A percentile compares a stretch with the other conserved stretches of the same genome.
phyloP scores from a whole-genome alignment of 2,797 vertebrate species.

The Sebastes alutus region DNA sequence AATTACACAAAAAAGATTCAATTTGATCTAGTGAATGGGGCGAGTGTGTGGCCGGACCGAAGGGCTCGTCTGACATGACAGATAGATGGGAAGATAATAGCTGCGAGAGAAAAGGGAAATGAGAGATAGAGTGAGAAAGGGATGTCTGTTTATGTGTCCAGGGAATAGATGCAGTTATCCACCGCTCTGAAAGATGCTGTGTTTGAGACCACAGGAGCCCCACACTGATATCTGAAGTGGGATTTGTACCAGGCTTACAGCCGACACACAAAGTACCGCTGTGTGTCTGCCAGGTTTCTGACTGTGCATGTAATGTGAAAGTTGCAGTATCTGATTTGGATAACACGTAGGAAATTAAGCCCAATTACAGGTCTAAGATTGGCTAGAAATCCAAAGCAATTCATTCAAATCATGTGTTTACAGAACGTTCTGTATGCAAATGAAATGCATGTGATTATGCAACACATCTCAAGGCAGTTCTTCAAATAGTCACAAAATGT shows the following conservation, averaged over 20 bases:
- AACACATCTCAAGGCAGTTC: too few relatives aligned
- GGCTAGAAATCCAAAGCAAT: conserved; percentile 17
- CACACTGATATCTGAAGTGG: conserved; percentile 30
- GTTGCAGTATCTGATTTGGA: conserved; percentile 63
- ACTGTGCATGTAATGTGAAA: conserved; percentile 46
- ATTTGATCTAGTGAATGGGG: conserved; percentile 50
- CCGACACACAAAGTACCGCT: conserved; percentile 52
- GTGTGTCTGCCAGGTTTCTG: conserved; percentile 57
- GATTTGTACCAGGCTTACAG: conserved; percentile 34
- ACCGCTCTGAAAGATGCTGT: conserved; percentile 7
- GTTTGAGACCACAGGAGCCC: conserved; percentile 22
- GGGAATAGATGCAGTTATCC: background rate
- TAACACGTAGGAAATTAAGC: conserved; percentile 47
- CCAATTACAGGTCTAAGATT: conserved; percentile 44
- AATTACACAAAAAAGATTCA: conserved; percentile 52
- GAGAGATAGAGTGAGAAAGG: background rate
- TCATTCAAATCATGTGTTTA: conserved; percentile 39
- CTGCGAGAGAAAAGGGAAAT: background rate
- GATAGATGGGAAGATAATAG: conserved; percentile 27
- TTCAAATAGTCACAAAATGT: too few relatives aligned
- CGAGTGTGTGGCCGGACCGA: conserved; percentile 37
- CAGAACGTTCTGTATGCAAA: conserved; percentile 33
- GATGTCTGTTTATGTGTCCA: conserved; percentile 5
- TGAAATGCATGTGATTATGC: conserved; percentile 7
- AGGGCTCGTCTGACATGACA: conserved; percentile 2